Base-by-base conservation (phyloP, 2,888 invertebrate genomes). In the Euproctis similis region DNA sequence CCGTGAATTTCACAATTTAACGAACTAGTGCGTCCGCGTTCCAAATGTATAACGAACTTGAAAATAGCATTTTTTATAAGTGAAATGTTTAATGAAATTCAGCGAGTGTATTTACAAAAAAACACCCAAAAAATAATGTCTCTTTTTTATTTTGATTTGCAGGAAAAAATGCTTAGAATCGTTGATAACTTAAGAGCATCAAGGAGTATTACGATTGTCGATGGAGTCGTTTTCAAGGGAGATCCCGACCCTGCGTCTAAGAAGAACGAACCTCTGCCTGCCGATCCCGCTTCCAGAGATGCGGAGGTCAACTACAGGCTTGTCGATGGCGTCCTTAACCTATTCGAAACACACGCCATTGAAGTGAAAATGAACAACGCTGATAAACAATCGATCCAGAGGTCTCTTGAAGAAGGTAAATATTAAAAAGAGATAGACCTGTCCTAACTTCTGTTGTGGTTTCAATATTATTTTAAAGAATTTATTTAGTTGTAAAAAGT, bases 381-480 rank as follows among this genome's bases (percentile, higher is more conserved):
- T 27, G 88, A 91, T 22, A 88, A 92, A 46, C 87, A 90, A 46
- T 91, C 91, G 52, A 86, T 93, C 65, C 89, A 91, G 59, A 88
- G 92, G 46, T 91, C 93, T n/a, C 81, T 92, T 26, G 93, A 92
- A 59, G 93, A 94, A 90, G 93, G 93, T 93, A 86, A 34, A 19
- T 24, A n/a, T 30, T 34, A 2, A 3, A 12, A n/a, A n/a, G n/a
- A n/a, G n/a, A n/a, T n/a, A n/a, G n/a, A n/a, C n/a, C n/a, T n/a
- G n/a, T n/a, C n/a, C n/a, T n/a, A n/a, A n/a, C n/a, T n/a, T n/a
- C n/a, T n/a, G n/a, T n/a, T n/a, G n/a, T n/a, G n/a, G n/a, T n/a
- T n/a, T n/a, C n/a, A n/a, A n/a, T n/a, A n/a, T n/a, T n/a, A n/a
- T n/a, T n/a, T n/a, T n/a, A n/a, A n/a, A n/a, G n/a, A n/a, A n/a